A percentile compares a stretch with the other conserved stretches of the same genome.
phyloP scores from a whole-genome alignment of 2,797 vertebrate genomes.

The Columba guinea region DNA sequence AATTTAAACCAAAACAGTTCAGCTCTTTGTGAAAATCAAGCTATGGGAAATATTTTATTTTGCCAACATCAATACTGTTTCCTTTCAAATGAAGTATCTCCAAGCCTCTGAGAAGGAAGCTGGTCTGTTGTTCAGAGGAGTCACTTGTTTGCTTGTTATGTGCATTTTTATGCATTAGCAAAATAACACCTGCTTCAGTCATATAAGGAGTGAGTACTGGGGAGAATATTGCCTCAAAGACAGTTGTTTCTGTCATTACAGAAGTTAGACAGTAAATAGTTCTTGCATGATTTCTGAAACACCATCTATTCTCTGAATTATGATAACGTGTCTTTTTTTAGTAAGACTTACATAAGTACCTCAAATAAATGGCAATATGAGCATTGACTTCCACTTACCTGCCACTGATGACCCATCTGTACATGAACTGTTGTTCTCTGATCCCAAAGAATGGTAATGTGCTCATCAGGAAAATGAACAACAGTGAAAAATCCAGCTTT shows the following conservation, averaged over 20 bases:
- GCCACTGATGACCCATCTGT: conserved; percentile 93
- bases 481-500: conserved; percentile 90
- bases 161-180: not conserved
- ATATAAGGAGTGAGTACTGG: not conserved
- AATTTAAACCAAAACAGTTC: not conserved
- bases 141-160: not conserved
- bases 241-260: not conserved
- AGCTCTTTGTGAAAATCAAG: not conserved
- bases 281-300: not conserved
- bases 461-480: conserved; percentile 86
- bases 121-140: not conserved
- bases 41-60: not conserved
- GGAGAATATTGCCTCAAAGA: not conserved
- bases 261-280: not conserved
- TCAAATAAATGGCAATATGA: not conserved
- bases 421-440: conserved; percentile 92
- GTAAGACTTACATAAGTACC: not conserved
- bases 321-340: not conserved
- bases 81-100: not conserved
- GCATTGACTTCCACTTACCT: conserved; percentile 75
- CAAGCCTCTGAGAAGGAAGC: not conserved
- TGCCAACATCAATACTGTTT: not conserved
- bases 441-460: conserved; percentile 93
- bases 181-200: not conserved
- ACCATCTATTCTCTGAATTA: not conserved